Conservation (phyloP, 92 coral and sea anemone genomes). For the Montipora capitata region DNA sequence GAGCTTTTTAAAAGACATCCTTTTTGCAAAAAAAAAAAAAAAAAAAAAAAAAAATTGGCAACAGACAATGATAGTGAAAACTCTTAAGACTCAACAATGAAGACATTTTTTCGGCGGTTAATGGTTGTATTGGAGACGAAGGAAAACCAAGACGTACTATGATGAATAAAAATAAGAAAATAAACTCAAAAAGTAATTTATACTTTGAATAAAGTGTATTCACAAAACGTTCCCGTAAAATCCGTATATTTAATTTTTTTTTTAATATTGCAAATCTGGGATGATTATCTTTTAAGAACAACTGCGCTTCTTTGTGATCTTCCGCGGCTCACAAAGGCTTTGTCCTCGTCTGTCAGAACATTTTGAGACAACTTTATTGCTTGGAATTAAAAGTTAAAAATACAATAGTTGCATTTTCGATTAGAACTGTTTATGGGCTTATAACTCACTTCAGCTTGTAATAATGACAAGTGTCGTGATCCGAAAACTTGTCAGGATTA, state of each 20-base stretch:
- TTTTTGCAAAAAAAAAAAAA: no score
- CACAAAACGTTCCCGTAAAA: conserved; percentile 13
- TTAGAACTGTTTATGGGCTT: neutral
- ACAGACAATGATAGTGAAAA: no score
- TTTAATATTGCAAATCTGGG: neutral
- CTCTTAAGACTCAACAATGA: no score
- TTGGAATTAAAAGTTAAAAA: neutral
- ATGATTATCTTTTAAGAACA: conserved; percentile 9
- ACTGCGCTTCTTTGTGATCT: conserved; percentile 10
- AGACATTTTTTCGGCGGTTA: no score
- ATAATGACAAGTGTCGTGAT: neutral
- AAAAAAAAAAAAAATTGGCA: no score
- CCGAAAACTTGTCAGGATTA: conserved; percentile 16
- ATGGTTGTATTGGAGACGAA: neutral
- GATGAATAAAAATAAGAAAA: neutral
- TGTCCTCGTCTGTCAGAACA: conserved; percentile 1
- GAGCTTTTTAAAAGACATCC: no score
- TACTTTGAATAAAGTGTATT: conserved; percentile 5
- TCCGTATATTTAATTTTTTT: conserved; percentile 11
- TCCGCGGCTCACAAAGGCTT: conserved; percentile 28
- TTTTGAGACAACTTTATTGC: neutral
- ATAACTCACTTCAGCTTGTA: neutral
- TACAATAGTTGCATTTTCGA: neutral
- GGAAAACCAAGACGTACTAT: neutral
- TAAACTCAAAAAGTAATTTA: no score